Evolutionary conservation across 2,888 invertebrate genomes (phyloP), one percentile per base, ranked within the genome.

Genomic region (Hypsopygia costalis): DNA sequence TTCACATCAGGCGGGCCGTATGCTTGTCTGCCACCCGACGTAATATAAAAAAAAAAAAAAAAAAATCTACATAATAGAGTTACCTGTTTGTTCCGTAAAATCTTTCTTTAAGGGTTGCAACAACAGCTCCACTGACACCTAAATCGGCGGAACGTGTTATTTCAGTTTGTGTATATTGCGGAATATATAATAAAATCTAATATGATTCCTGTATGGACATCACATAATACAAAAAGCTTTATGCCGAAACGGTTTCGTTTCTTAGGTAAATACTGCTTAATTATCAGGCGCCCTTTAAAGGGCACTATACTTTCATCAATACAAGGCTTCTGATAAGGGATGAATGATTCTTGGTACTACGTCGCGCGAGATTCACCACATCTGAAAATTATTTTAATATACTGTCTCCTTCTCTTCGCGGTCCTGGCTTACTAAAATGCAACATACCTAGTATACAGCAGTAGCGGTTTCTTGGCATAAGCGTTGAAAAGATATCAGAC

Each of bases 291-390:
- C 27, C 51, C 55, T 43, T 53, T 55, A 36, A 53, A 57, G 40
- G 52, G 53, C 35, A 58, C 51, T 32, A 50, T 43, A 41, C 52
- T 55, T 49, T 55, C 54, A 36, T 58, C 51, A 38, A 52, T 46
- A 34, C 54, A 54, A 34, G 54, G 22, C 22, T 56, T 49, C 9
- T 32, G 8, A 38, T 37, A 33, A 5, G 49, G 52, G 21, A 40
- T 42, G 27, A 52, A 46, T 40, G 43, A 32, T 6, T 1, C 11
- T 47, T 51, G 44, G 20, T 41, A 54, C 21, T 20, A 45, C 47
- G 8, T 29, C 48, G 49, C 8, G 49, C 46, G 43, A 49, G 44
- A 40, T 47, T 43, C 40, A 55, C 41, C 30, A 52, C 29, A 29
- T 10, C 9, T 29, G 5, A 3, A 6, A 29, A n/a, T 29, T 29